Percentiles rank a stretch among this genome's conserved stretches.
These are phyloP conservation scores for Lutraria lutraria DNA, from an alignment of 2,888 invertebrate species.

Conservation along the genomic window DNA sequence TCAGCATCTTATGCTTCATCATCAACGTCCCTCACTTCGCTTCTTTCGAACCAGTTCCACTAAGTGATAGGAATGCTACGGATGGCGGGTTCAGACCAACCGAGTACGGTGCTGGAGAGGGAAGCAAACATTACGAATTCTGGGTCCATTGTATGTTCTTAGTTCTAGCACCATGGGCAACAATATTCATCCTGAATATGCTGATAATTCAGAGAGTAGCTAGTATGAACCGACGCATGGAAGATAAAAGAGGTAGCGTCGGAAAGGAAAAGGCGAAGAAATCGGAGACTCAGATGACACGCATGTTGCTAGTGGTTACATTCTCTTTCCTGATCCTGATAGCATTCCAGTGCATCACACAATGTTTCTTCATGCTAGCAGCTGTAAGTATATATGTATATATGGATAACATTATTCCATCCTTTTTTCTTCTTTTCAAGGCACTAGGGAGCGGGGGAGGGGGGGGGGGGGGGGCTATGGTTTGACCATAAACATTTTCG, in stretches of 20 bases:
- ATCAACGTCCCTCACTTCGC: slow-evolving; percentile 79
- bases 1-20: slow-evolving; percentile 73
- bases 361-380: slow-evolving; percentile 79
- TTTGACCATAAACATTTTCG: too few relatives aligned
- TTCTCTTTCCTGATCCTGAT: slow-evolving; percentile 79
- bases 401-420: neutral
- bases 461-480: too few relatives aligned
- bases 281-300: slow-evolving; percentile 77
- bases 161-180: slow-evolving; percentile 76
- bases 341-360: slow-evolving; percentile 77
- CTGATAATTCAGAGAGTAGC: slow-evolving; percentile 74
- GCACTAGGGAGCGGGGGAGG: too few relatives aligned
- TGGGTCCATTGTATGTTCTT: slow-evolving; percentile 82
- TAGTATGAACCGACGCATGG: slow-evolving; percentile 72
- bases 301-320: slow-evolving; percentile 77
- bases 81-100: slow-evolving; percentile 66
- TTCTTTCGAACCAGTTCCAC: slow-evolving; percentile 67
- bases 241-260: slow-evolving; percentile 67
- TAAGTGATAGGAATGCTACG: slow-evolving; percentile 55
- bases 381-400: slow-evolving; percentile 69
- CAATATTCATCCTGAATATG: slow-evolving; percentile 76
- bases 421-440: too few relatives aligned
- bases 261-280: slow-evolving; percentile 71
- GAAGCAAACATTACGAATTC: slow-evolving; percentile 78
- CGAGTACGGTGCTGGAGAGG: slow-evolving; percentile 70